phyloP scores from a whole-genome alignment of 2,888 invertebrate genomes.

The Drosophila recens region DNA sequence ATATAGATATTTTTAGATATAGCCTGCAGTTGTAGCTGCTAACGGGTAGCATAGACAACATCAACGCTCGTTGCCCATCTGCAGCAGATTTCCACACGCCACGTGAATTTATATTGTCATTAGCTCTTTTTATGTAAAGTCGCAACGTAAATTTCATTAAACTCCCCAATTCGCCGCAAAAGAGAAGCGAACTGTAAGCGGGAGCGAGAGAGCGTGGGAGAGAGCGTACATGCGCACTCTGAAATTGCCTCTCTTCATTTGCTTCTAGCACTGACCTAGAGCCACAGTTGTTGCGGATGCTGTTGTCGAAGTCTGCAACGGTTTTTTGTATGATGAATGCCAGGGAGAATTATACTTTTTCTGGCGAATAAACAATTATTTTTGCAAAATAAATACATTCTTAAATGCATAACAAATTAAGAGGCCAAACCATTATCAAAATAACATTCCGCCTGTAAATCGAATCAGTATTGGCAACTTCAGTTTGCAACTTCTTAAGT shows the following conservation, averaged over 20 bases:
- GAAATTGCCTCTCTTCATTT: neutral
- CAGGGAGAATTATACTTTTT: neutral
- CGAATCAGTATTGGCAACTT: no score
- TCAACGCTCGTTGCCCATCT: conserved; percentile 60
- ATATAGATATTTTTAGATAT: conserved; percentile 4
- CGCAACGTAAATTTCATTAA: conserved; percentile 66
- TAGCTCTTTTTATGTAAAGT: conserved; percentile 69
- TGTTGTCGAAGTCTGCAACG: conserved; percentile 51
- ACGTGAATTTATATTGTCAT: conserved; percentile 76
- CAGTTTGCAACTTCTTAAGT: no score
- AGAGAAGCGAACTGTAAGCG: conserved; percentile 6
- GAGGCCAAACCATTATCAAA: no score
- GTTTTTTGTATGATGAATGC: no score
- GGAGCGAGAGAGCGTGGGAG: neutral
- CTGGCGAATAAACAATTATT: no score
- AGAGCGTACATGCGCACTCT: conserved; percentile 57
- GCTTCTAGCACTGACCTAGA: conserved; percentile 63
- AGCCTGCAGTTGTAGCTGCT: conserved; percentile 6
- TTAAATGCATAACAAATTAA: no score
- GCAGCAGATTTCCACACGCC: conserved; percentile 53
- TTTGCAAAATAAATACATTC: no score
- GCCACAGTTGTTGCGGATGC: conserved; percentile 17
- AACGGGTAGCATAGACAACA: conserved; percentile 33
- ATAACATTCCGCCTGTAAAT: no score
- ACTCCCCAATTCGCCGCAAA: conserved; percentile 63